A percentile compares a stretch with the other conserved stretches of the same genome.
Evolutionary conservation across 2,888 invertebrate genomes (phyloP).

Genomic region (Trissoscelio sp.): DNA sequence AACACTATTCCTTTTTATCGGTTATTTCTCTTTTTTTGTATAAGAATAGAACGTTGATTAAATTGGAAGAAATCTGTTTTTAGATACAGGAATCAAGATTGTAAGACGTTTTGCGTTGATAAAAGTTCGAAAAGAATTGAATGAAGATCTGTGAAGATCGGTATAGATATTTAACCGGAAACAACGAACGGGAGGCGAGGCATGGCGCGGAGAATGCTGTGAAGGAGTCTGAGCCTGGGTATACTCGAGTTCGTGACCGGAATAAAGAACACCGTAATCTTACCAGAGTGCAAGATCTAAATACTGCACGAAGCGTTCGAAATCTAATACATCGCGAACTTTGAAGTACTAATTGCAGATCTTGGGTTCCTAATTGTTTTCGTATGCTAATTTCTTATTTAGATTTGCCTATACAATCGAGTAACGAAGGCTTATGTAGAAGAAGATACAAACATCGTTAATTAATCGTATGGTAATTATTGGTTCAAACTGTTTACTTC

Average conservation of each 20-base stretch:
- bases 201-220: constrained; percentile 51
- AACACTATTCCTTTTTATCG: too few relatives aligned
- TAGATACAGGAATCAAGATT: background rate
- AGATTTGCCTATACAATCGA: constrained; percentile 33
- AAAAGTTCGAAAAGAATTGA: constrained; percentile 13
- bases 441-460: constrained; percentile 26
- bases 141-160: constrained; percentile 52
- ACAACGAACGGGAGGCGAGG: constrained; percentile 54
- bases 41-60: background rate
- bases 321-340: constrained; percentile 53
- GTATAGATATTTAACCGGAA: constrained; percentile 65
- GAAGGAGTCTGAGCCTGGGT: constrained; percentile 63
- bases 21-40: background rate
- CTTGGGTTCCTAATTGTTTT: constrained; percentile 60
- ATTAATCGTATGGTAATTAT: constrained; percentile 43
- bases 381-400: constrained; percentile 60
- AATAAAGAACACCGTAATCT: constrained; percentile 73
- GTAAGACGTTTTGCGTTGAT: background rate
- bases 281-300: constrained; percentile 72
- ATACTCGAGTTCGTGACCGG: constrained; percentile 76
- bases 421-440: constrained; percentile 4
- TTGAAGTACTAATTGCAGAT: constrained; percentile 63
- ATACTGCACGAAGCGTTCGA: constrained; percentile 57
- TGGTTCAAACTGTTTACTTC: background rate
- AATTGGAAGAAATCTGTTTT: background rate